These are phyloP conservation scores for Drosophila watanabei DNA, from an alignment of 1,140 invertebrate genomes.

Conservation along the genomic window DNA sequence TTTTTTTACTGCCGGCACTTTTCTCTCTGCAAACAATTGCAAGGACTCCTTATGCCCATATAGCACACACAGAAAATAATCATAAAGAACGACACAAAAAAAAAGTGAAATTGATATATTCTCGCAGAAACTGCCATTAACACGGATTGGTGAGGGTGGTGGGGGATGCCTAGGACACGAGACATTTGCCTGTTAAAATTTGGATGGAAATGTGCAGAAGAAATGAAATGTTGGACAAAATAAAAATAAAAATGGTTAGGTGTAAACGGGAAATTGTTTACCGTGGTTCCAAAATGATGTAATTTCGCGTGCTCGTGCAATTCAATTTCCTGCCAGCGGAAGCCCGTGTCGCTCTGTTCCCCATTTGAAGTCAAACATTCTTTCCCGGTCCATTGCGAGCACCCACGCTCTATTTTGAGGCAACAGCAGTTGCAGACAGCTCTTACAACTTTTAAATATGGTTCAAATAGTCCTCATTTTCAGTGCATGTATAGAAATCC, in stretches of 20 bases:
- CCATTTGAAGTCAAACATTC: slow-evolving; percentile 70
- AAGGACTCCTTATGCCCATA: not conserved
- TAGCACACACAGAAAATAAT: slow-evolving; percentile 29
- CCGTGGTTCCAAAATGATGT: slow-evolving; percentile 84
- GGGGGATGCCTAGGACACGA: slow-evolving; percentile 65
- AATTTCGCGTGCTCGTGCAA: slow-evolving; percentile 85
- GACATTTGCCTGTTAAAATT: slow-evolving; percentile 73
- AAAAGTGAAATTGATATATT: slow-evolving; percentile 82
- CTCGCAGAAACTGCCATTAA: slow-evolving; percentile 76
- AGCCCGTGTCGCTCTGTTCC: slow-evolving; percentile 87
- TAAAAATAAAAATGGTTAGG: slow-evolving; percentile 47
- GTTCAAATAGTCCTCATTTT: slow-evolving; percentile 32
- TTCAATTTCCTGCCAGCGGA: slow-evolving; percentile 84
- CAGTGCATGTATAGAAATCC: not conserved
- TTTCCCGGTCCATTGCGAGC: slow-evolving; percentile 22
- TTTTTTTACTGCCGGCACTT: not conserved
- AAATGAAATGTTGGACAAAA: slow-evolving; percentile 44
- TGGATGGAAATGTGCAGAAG: slow-evolving; percentile 45
- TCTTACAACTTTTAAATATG: slow-evolving; percentile 47
- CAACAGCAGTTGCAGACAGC: not conserved
- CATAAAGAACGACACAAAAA: slow-evolving; percentile 19
- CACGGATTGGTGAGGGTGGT: slow-evolving; percentile 41
- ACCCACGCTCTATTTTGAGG: not conserved
- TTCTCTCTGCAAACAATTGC: not conserved
- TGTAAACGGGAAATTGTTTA: slow-evolving; percentile 82